These are phyloP conservation scores for Epinephelus awoara DNA, from an alignment of 2,797 vertebrate genomes.

Conservation along the genomic window DNA sequence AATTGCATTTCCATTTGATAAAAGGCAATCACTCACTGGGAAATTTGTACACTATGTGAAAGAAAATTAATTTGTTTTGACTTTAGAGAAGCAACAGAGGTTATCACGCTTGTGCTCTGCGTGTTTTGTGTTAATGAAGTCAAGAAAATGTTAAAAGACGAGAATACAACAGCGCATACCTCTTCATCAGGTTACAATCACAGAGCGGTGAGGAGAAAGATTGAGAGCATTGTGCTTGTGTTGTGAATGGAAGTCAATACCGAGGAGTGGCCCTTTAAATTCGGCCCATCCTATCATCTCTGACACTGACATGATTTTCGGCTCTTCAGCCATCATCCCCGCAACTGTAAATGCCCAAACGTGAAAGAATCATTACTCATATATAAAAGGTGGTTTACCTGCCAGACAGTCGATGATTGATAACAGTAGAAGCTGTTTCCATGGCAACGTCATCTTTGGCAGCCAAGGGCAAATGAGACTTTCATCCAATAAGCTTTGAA, in stretches of 20 bases:
- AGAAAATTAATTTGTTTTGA: not conserved
- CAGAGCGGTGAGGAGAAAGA: slow-evolving; percentile 46
- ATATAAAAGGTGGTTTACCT: slow-evolving; percentile 89
- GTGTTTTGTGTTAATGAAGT: slow-evolving; percentile 15
- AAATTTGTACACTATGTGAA: not conserved
- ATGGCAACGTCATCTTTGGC: slow-evolving; percentile 95
- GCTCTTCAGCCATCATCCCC: slow-evolving; percentile 61
- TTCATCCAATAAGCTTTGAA: slow-evolving; percentile 87
- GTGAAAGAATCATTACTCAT: slow-evolving; percentile 76
- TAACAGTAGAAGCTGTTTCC: slow-evolving; percentile 94
- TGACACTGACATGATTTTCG: slow-evolving; percentile 68
- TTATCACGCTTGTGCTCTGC: slow-evolving; percentile 15
- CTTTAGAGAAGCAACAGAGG: not conserved
- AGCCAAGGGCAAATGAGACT: slow-evolving; percentile 85
- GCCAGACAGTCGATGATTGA: slow-evolving; percentile 91
- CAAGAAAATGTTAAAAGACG: slow-evolving; percentile 27
- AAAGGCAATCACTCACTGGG: not conserved
- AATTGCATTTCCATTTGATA: not conserved
- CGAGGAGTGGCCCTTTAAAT: slow-evolving; percentile 70
- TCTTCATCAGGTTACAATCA: slow-evolving; percentile 34
- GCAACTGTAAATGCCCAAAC: slow-evolving; percentile 73
- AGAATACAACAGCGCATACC: slow-evolving; percentile 10
- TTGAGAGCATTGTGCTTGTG: slow-evolving; percentile 48
- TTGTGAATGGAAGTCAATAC: slow-evolving; percentile 72
- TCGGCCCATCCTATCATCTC: slow-evolving; percentile 57